phyloP scores from a whole-genome alignment of 2,888 invertebrate genomes.

The Cephus nigrinus region DNA sequence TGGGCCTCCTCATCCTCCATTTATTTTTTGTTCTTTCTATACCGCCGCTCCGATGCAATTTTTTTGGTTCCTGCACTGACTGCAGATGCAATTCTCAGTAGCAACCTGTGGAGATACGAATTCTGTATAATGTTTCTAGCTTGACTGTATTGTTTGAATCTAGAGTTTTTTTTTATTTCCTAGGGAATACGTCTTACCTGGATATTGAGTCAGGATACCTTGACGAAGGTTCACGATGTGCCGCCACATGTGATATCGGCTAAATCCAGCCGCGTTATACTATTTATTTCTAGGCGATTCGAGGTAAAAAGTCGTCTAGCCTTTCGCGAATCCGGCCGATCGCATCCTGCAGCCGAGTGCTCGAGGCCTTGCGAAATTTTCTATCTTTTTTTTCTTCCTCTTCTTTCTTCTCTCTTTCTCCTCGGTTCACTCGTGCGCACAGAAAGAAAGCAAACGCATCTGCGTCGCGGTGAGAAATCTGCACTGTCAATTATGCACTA shows the following conservation, averaged over 20 bases:
- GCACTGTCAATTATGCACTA: background rate
- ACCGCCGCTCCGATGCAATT: conserved; percentile 15
- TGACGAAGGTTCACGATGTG: background rate
- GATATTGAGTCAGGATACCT: background rate
- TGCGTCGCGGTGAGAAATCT: background rate
- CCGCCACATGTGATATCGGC: conserved; percentile 2
- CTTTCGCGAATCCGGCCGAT: conserved; percentile 38
- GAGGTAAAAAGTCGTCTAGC: conserved; percentile 42
- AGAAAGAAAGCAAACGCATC: background rate
- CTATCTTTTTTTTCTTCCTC: background rate
- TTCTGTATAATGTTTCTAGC: background rate
- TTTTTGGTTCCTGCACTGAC: conserved; percentile 14
- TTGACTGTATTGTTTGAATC: background rate
- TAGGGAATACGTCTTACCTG: background rate
- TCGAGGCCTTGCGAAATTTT: background rate
- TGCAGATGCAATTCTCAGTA: background rate
- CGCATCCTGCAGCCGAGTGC: conserved; percentile 36
- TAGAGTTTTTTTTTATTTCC: background rate
- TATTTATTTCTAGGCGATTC: conserved; percentile 47
- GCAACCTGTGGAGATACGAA: background rate
- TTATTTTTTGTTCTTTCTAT: background rate
- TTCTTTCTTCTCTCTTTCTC: background rate
- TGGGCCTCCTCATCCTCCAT: background rate
- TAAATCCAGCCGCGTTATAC: conserved; percentile 42
- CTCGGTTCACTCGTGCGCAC: background rate